Evolutionary conservation across 2,113 vertebrate genomes (phyloP).

Genomic region (Poeciliopsis retropinna): DNA sequence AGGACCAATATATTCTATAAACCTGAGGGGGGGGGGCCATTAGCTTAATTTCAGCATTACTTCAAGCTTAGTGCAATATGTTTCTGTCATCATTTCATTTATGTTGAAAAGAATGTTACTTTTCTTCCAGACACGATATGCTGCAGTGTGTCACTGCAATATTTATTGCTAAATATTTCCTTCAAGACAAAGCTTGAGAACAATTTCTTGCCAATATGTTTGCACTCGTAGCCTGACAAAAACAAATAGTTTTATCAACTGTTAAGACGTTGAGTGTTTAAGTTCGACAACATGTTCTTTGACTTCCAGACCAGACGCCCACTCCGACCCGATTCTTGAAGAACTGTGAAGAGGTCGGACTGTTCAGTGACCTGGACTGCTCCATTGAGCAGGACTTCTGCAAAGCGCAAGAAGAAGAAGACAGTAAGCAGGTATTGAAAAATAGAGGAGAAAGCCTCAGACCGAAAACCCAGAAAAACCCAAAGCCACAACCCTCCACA

Average conservation of each 20-base stretch:
- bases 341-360: slow-evolving; percentile 98
- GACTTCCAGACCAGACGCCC: slow-evolving; percentile 94
- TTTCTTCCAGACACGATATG: neutral
- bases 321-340: slow-evolving; percentile 98
- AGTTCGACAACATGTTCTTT: slow-evolving; percentile 13
- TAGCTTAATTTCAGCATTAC: neutral
- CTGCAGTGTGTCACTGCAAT: neutral
- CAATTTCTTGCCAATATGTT: neutral
- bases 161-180: neutral
- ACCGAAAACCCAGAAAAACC: slow-evolving; percentile 16
- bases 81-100: neutral
- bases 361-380: slow-evolving; percentile 97
- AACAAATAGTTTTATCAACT: neutral
- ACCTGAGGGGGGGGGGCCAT: neutral
- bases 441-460: slow-evolving; percentile 5
- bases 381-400: slow-evolving; percentile 97
- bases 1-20: neutral
- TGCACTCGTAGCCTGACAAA: neutral
- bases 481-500: slow-evolving; percentile 35
- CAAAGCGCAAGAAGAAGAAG: slow-evolving; percentile 97
- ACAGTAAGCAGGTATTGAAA: slow-evolving; percentile 91
- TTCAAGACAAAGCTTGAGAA: neutral
- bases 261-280: too few relatives aligned
- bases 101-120: neutral
- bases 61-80: neutral